These are phyloP conservation scores for Trialeurodes vaporariorum DNA, from an alignment of 1,140 invertebrate genomes.

Conservation along the genomic window DNA sequence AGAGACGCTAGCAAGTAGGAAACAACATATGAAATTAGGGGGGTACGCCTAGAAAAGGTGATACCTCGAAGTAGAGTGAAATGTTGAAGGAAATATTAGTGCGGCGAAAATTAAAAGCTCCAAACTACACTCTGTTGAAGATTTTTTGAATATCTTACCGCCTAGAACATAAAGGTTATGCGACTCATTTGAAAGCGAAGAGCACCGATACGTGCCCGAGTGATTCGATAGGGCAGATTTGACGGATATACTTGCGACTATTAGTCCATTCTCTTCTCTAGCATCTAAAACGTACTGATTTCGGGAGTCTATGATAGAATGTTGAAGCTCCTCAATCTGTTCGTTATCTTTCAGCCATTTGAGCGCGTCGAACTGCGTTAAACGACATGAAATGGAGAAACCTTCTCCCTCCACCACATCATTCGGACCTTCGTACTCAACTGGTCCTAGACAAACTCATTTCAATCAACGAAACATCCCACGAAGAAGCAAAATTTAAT, in stretches of 20 bases:
- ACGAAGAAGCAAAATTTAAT: too few species aligned
- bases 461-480: too few species aligned
- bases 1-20: too few species aligned
- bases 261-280: slow-evolving; percentile 7
- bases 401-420: slow-evolving; percentile 19
- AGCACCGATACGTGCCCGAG: slow-evolving; percentile 20
- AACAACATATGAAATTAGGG: too few species aligned
- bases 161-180: slow-evolving; percentile 20
- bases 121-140: background rate
- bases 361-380: slow-evolving; percentile 20
- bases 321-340: slow-evolving; percentile 4
- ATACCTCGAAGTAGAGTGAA: too few species aligned
- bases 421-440: slow-evolving; percentile 17
- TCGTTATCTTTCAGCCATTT: slow-evolving; percentile 21
- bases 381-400: slow-evolving; percentile 20
- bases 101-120: background rate
- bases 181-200: slow-evolving; percentile 17
- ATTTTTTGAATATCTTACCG: slow-evolving; percentile 13
- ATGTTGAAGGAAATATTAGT: too few species aligned
- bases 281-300: slow-evolving; percentile 14
- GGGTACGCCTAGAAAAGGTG: too few species aligned
- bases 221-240: slow-evolving; percentile 15
- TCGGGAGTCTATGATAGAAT: slow-evolving; percentile 9
- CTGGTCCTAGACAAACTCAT: background rate
- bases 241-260: slow-evolving; percentile 16